Conservation (phyloP, 2,888 invertebrate species). For the Artemia sinica region DNA sequence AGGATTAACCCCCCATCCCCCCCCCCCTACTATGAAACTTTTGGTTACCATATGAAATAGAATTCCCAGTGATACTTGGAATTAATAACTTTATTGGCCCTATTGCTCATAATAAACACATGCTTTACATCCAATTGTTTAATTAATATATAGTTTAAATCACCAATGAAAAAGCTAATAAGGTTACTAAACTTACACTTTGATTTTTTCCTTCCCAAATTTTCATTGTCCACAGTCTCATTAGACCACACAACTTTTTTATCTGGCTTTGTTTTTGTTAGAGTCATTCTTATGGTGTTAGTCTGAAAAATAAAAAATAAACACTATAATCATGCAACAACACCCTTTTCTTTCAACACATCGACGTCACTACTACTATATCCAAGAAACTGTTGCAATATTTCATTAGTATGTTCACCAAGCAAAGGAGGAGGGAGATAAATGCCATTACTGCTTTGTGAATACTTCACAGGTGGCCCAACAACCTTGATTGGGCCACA, state of each 20-base stretch:
- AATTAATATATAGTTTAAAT: no score
- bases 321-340: constrained; percentile 34
- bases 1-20: no score
- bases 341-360: constrained; percentile 33
- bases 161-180: no score
- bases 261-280: constrained; percentile 51
- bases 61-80: no score
- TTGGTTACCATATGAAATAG: no score
- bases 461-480: constrained; percentile 70
- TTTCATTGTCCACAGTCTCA: constrained; percentile 83
- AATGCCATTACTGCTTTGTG: constrained; percentile 49
- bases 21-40: no score
- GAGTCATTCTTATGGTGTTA: constrained; percentile 44
- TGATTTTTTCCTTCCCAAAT: constrained; percentile 86
- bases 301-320: constrained; percentile 31
- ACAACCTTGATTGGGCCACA: constrained; percentile 55
- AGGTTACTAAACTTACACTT: constrained; percentile 53
- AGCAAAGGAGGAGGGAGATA: constrained; percentile 60
- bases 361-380: constrained; percentile 44
- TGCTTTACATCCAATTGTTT: no score
- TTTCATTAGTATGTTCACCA: constrained; percentile 68
- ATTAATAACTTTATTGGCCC: no score
- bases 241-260: constrained; percentile 71
- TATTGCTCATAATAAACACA: no score
- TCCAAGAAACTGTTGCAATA: constrained; percentile 48